phyloP scores from a whole-genome alignment of 1,140 invertebrate genomes.

The Ooceraea biroi region DNA sequence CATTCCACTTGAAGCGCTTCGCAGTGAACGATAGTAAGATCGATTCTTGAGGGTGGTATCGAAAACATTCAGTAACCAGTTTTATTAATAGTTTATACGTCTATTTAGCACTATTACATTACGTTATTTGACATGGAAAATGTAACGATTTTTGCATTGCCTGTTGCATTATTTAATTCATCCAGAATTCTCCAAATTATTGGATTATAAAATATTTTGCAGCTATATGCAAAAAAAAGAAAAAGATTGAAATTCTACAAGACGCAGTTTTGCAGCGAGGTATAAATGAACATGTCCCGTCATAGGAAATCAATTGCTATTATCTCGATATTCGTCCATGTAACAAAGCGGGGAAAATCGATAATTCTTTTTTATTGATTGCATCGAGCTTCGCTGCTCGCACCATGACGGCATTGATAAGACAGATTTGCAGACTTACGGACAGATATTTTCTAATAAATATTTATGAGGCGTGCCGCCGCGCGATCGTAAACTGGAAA shows the following conservation, averaged over 20 bases:
- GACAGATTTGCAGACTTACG: conserved; percentile 47
- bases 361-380: conserved; percentile 20
- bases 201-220: neutral
- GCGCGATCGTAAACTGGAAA: conserved; percentile 58
- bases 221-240: neutral
- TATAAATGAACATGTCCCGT: neutral
- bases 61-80: neutral
- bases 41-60: neutral
- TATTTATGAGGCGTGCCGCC: conserved; percentile 57
- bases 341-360: neutral
- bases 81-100: neutral
- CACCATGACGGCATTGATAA: conserved; percentile 31
- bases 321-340: neutral
- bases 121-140: too few relatives aligned
- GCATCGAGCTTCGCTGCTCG: neutral
- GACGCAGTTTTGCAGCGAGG: neutral
- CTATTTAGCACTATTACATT: conserved; percentile 4
- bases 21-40: neutral
- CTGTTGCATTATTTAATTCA: conserved; percentile 1
- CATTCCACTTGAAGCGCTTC: neutral
- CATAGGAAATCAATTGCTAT: neutral
- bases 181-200: neutral
- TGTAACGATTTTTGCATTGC: too few relatives aligned
- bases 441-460: conserved; percentile 61
- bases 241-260: neutral